Evolutionary conservation across 2,797 vertebrate genomes (phyloP).

Genomic region (Rousettus madagascariensis): DNA sequence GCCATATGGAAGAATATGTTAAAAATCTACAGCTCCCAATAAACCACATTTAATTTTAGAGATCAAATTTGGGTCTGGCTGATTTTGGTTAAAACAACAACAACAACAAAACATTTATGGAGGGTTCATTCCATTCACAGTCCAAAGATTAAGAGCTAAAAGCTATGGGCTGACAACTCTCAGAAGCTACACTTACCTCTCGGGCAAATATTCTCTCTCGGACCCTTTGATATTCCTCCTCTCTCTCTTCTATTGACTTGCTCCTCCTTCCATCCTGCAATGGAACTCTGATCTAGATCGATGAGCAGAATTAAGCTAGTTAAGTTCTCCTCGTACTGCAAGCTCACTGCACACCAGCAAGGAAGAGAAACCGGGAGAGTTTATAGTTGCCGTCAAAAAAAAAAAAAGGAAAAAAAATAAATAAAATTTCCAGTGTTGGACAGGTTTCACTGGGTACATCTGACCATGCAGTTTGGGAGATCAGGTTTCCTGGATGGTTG

Average conservation of each 20-base stretch:
- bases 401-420: conserved; percentile 62
- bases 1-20: conserved; percentile 30
- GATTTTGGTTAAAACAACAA: conserved; percentile 65
- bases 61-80: conserved; percentile 69
- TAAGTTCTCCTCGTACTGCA: conserved; percentile 80
- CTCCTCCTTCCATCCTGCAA: conserved; percentile 98
- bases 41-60: conserved; percentile 65
- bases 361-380: conserved; percentile 80
- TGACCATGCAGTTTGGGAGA: conserved; percentile 80
- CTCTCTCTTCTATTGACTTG: conserved; percentile 99
- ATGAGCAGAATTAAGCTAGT: conserved; percentile 85
- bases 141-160: conserved; percentile 79
- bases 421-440: conserved; percentile 74
- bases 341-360: conserved; percentile 76
- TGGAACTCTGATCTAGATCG: conserved; percentile 96
- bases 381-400: conserved; percentile 80
- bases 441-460: conserved; percentile 77
- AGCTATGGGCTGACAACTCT: conserved; percentile 79
- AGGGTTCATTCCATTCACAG: conserved; percentile 78
- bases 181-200: conserved; percentile 91
- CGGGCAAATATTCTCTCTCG: conserved; percentile 99
- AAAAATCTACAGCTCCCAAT: conserved; percentile 35
- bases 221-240: conserved; percentile 98
- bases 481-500: conserved; percentile 68
- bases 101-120: conserved; percentile 68